Base-by-base conservation (phyloP, 2,888 invertebrate genomes). In the Harpalus rubripes region DNA sequence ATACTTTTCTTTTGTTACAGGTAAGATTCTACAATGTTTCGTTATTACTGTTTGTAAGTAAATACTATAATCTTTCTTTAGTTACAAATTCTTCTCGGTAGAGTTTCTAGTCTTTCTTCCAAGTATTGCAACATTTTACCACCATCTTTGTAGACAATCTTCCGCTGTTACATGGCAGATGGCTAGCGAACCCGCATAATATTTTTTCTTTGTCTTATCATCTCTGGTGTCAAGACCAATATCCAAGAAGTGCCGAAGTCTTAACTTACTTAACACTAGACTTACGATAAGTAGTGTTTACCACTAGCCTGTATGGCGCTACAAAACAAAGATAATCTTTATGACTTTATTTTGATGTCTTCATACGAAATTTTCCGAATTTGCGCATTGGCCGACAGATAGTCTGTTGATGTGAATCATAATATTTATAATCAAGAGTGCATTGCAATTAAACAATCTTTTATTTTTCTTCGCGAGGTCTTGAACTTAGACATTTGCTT, bases 391-490 rank as follows among this genome's bases (percentile, higher is more conserved):
- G 44, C 44, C 44, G 44, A 8, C 44, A 52, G 44, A 52, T 52
- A 12, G 44, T 52, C 44, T 52, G 10, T 52, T 52, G n/a, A n/a
- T n/a, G 44, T 52, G 44, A 52, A 12, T 52, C 44, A 10, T 52
- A 52, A 3, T 52, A 12, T 2, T 52, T 4, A 52, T 12, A 63
- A 63, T 32, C 63, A 39, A 15, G 32, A 15, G 26, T 68, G 68
- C 68, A 68, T 39, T 39, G 68, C 68, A 68, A 68, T 68, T 68
- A 68, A 68, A 68, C 6, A 32, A 68, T 26, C 32, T 32, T 15
- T 68, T 68, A 39, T 63, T 26, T 22, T 63, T 12, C 68, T 5
- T 68, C n/a, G 68, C 32, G 32, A 68, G 68, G 68, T 68, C 39
- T n/a, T 59, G 59, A 59, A 16, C 16, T 59, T 59, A 59, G 16